Evolutionary conservation across 1,140 invertebrate genomes (phyloP).

Genomic region (Drosophila santomea): DNA sequence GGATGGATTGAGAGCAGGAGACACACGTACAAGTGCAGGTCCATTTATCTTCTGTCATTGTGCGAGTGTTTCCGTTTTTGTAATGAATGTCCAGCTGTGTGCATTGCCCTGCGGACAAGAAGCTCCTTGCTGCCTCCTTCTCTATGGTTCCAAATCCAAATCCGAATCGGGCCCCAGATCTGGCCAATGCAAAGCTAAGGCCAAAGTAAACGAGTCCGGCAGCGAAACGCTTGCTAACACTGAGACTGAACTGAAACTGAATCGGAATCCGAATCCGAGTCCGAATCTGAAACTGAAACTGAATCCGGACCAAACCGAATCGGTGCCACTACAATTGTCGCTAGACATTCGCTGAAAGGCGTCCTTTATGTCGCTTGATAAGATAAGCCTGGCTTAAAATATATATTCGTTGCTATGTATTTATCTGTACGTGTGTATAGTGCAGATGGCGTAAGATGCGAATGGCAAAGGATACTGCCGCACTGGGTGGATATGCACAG

Average conservation of each 20-base stretch:
- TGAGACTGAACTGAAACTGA: constrained; percentile 8
- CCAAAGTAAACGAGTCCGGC: constrained; percentile 40
- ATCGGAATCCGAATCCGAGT: constrained; percentile 25
- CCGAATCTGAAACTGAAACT: constrained; percentile 26
- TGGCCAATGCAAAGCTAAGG: constrained; percentile 35
- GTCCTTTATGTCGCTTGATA: constrained; percentile 80
- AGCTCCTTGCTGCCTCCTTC: constrained; percentile 6
- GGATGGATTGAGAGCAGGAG: constrained; percentile 34
- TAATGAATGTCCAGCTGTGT: constrained; percentile 82
- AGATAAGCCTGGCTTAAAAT: constrained; percentile 81
- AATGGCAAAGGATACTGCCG: neutral
- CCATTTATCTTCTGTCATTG: constrained; percentile 82
- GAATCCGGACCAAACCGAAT: constrained; percentile 23
- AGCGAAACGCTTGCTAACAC: constrained; percentile 13
- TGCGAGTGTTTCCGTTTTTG: constrained; percentile 80
- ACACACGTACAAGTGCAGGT: constrained; percentile 78
- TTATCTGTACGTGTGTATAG: constrained; percentile 13
- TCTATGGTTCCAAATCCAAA: constrained; percentile 20
- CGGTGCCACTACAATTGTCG: constrained; percentile 66
- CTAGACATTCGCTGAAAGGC: constrained; percentile 71
- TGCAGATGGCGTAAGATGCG: constrained; percentile 14
- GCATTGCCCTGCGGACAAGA: constrained; percentile 71
- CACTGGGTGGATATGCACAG: neutral
- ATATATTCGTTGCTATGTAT: constrained; percentile 65
- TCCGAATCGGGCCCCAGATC: constrained; percentile 32